Evolutionary conservation across 2,888 invertebrate species (phyloP).

Genomic region (Mechanitis messenoides): DNA sequence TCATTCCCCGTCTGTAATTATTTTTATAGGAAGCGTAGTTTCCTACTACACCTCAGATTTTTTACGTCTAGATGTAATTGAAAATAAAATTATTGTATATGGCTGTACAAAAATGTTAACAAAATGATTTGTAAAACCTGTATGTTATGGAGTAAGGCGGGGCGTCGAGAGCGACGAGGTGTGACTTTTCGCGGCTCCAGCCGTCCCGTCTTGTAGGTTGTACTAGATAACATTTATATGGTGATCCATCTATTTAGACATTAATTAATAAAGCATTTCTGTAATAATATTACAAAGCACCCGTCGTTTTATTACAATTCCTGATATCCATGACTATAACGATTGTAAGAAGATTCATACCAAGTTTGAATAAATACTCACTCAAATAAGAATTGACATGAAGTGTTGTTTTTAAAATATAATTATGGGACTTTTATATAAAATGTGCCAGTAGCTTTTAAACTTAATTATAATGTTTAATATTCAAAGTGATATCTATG

Average conservation of each 20-base stretch:
- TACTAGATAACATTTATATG: conserved; percentile 77
- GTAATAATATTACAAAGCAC: conserved; percentile 78
- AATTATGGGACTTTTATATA: no score
- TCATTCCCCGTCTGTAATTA: conserved; percentile 75
- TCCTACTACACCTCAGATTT: conserved; percentile 75
- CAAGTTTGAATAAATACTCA: no score
- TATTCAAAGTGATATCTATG: no score
- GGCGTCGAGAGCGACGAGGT: conserved; percentile 57
- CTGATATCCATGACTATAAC: no score
- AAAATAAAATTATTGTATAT: conserved; percentile 78
- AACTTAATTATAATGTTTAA: no score
- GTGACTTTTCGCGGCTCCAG: conserved; percentile 53
- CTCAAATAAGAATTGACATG: no score
- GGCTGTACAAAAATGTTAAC: conserved; percentile 77
- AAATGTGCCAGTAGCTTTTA: no score
- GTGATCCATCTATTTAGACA: conserved; percentile 80
- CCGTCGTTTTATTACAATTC: conserved; percentile 52
- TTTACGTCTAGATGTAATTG: conserved; percentile 77
- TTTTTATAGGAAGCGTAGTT: conserved; percentile 75
- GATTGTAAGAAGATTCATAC: no score
- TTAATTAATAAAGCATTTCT: conserved; percentile 82
- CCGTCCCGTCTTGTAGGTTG: conserved; percentile 68
- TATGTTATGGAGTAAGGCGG: conserved; percentile 69
- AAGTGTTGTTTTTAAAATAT: no score
- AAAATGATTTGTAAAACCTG: conserved; percentile 74